phyloP scores from a whole-genome alignment of 2,797 vertebrate genomes.

The Perodicticus potto region DNA sequence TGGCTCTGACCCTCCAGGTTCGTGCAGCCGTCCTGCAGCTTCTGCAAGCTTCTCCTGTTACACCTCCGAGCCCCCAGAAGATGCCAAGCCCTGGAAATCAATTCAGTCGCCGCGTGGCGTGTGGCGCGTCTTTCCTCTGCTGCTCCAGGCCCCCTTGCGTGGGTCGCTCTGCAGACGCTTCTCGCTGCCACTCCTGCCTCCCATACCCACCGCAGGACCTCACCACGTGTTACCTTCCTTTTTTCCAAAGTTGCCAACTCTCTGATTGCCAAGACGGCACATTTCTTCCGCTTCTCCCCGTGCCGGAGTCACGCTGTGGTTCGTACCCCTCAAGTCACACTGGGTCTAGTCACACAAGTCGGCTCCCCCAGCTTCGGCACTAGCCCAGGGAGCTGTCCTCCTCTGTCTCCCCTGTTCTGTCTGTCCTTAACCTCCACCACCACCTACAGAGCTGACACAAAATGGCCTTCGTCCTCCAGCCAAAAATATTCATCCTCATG shows the following conservation, averaged over 20 bases:
- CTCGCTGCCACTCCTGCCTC: background rate
- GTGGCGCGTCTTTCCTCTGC: background rate
- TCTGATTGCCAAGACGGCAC: background rate
- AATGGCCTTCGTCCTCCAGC: background rate
- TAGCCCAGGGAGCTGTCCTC: background rate
- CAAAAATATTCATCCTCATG: background rate
- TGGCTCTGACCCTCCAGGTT: background rate
- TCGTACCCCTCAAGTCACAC: background rate
- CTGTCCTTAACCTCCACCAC: background rate
- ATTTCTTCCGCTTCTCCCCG: background rate
- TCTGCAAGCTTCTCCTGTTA: background rate
- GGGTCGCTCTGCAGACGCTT: background rate
- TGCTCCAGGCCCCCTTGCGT: background rate
- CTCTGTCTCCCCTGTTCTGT: background rate
- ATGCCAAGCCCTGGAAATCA: background rate
- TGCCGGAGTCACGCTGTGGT: background rate
- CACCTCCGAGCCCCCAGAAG: background rate
- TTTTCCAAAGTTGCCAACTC: background rate
- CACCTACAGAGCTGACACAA: background rate
- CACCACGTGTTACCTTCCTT: background rate
- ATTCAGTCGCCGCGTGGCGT: too few species aligned
- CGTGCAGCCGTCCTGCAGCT: background rate
- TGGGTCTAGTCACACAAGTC: background rate
- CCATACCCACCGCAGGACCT: fast-evolving
- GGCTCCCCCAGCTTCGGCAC: background rate